Conservation (phyloP, 2,797 vertebrate genomes). For the Trematomus bernacchii region DNA sequence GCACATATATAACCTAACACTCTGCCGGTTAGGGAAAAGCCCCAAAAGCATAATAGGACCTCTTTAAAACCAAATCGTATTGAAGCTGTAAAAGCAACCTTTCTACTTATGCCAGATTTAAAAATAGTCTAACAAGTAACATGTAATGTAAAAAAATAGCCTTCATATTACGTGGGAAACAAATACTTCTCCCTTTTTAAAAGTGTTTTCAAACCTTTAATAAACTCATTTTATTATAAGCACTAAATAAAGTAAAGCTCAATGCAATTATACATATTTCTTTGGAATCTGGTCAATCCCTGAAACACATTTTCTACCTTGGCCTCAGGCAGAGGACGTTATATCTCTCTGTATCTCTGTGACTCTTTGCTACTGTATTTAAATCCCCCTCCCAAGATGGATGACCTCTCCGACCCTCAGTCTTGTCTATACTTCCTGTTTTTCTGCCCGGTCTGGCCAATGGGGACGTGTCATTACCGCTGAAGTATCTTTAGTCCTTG, state of each 20-base stretch:
- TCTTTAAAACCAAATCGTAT: neutral
- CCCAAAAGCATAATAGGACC: too few species aligned
- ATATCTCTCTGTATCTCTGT: constrained; percentile 31
- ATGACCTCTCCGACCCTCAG: constrained; percentile 65
- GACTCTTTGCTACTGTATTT: constrained; percentile 75
- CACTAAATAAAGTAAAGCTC: neutral
- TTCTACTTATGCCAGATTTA: neutral
- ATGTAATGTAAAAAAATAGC: too few species aligned
- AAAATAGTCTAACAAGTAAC: too few species aligned
- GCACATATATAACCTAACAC: too few species aligned
- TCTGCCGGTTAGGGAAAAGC: too few species aligned
- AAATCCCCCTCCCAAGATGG: constrained; percentile 73
- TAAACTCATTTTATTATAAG: neutral
- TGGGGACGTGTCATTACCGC: constrained; percentile 80
- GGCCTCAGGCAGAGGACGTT: constrained; percentile 47
- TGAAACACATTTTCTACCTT: constrained; percentile 36
- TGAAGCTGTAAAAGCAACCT: neutral
- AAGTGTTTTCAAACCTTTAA: neutral
- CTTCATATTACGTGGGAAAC: neutral
- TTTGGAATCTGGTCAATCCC: constrained; percentile 10
- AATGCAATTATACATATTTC: neutral
- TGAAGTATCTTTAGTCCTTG: constrained; percentile 80
- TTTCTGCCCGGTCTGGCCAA: constrained; percentile 69
- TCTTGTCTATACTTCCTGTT: constrained; percentile 76
- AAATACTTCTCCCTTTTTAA: neutral